Percentiles rank a stretch among this genome's conserved stretches.
These are phyloP conservation scores for Acrobasis consociella DNA, from an alignment of 2,888 invertebrate species.

Conservation along the genomic window DNA sequence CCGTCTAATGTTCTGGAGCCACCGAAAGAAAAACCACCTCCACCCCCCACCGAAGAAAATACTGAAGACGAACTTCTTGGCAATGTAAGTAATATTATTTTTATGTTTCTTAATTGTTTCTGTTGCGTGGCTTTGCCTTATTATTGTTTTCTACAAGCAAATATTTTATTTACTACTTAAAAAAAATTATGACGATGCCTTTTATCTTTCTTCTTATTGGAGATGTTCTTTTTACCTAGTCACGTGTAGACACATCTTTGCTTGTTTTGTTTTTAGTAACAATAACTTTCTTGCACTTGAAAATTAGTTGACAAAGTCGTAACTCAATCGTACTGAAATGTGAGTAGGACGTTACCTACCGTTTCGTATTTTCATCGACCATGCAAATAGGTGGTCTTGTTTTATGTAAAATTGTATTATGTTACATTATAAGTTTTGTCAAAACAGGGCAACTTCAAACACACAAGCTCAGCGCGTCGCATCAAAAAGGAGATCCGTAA, in stretches of 20 bases:
- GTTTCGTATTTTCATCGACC: too few species aligned
- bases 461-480: conserved; percentile 91
- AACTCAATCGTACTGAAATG: too few species aligned
- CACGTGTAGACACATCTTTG: too few species aligned
- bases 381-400: too few species aligned
- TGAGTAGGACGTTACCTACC: too few species aligned
- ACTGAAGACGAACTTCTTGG: conserved; percentile 71
- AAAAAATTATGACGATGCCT: not conserved
- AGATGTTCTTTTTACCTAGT: too few species aligned
- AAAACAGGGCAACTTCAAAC: conserved; percentile 83
- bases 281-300: too few species aligned
- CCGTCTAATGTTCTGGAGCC: conserved; percentile 86
- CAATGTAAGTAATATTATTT: conserved; percentile 59
- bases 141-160: not conserved
- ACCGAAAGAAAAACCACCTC: conserved; percentile 93
- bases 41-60: conserved; percentile 85
- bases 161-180: not conserved
- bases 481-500: conserved; percentile 93
- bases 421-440: not conserved
- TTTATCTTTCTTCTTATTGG: not conserved
- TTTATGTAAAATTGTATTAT: not conserved
- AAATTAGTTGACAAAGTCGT: too few species aligned
- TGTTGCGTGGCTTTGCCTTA: not conserved
- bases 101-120: not conserved
- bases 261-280: too few species aligned